These are phyloP conservation scores for Astreopora myriophthalma DNA, from an alignment of 64 coral and sea anemone species.

Conservation along the genomic window DNA sequence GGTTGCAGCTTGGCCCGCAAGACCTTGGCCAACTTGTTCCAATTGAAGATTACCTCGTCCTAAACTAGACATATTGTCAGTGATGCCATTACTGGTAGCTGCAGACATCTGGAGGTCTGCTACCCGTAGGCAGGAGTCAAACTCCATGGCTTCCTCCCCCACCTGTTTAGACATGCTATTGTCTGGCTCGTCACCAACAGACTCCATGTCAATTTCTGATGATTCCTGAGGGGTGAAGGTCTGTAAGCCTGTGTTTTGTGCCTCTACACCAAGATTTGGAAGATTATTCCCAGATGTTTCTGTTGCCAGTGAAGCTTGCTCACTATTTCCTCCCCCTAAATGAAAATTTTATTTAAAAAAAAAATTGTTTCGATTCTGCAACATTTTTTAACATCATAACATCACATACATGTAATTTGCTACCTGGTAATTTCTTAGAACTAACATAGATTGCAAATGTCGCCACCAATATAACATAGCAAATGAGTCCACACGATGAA, in stretches of 20 bases:
- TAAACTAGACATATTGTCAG: not conserved
- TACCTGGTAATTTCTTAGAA: too few species aligned
- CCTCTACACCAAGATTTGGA: not conserved
- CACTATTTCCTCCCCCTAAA: not conserved
- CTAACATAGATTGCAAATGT: too few species aligned
- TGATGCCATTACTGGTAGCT: not conserved
- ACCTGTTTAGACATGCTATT: not conserved
- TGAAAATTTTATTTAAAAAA: too few species aligned
- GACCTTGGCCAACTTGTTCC: not conserved
- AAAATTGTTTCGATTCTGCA: too few species aligned
- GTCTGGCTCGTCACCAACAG: not conserved
- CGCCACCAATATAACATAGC: too few species aligned
- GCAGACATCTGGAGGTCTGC: slow-evolving; percentile 10
- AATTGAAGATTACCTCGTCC: slow-evolving; percentile 11
- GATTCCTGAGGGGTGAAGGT: not conserved
- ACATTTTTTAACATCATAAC: too few species aligned
- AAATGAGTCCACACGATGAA: too few species aligned
- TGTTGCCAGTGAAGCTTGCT: not conserved
- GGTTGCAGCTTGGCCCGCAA: not conserved
- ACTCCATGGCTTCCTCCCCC: slow-evolving; percentile 16
- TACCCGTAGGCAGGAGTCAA: slow-evolving; percentile 6
- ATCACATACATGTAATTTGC: too few species aligned
- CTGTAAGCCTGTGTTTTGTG: not conserved
- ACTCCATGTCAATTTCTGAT: not conserved
- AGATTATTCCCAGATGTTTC: not conserved